These are phyloP conservation scores for Coracopsis vasa DNA, from an alignment of 2,113 vertebrate genomes.

Conservation along the genomic window DNA sequence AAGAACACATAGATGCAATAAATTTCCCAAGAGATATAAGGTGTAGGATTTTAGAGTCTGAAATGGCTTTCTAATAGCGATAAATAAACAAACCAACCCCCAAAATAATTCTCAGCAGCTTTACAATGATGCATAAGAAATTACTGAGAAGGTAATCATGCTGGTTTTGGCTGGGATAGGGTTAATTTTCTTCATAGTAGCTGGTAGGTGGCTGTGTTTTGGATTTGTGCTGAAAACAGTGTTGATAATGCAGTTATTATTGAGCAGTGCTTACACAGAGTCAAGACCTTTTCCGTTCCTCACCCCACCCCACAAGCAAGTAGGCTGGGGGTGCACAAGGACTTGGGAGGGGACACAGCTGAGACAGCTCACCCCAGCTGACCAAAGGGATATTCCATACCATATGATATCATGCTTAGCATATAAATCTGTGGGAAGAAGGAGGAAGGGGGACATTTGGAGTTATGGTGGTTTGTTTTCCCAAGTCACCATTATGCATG, in stretches of 20 bases:
- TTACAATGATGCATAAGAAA: background rate
- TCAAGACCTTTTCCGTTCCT: background rate
- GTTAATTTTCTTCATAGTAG: background rate
- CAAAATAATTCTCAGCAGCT: background rate
- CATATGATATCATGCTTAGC: background rate
- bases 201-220: background rate
- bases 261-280: background rate
- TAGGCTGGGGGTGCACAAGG: background rate
- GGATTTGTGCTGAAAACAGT: background rate
- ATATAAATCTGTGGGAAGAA: no score
- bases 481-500: background rate
- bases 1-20: background rate
- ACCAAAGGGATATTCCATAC: background rate
- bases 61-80: background rate
- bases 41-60: background rate
- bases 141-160: background rate
- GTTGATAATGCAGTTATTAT: background rate
- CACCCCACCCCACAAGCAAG: fast-evolving
- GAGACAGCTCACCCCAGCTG: no score
- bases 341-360: background rate
- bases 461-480: background rate
- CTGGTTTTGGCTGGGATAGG: background rate
- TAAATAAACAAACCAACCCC: background rate
- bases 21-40: background rate
- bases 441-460: background rate